Percentiles rank a stretch among this genome's conserved stretches.
These are phyloP conservation scores for Escarpia spicata DNA, from an alignment of 2,888 invertebrate species.

Conservation along the genomic window DNA sequence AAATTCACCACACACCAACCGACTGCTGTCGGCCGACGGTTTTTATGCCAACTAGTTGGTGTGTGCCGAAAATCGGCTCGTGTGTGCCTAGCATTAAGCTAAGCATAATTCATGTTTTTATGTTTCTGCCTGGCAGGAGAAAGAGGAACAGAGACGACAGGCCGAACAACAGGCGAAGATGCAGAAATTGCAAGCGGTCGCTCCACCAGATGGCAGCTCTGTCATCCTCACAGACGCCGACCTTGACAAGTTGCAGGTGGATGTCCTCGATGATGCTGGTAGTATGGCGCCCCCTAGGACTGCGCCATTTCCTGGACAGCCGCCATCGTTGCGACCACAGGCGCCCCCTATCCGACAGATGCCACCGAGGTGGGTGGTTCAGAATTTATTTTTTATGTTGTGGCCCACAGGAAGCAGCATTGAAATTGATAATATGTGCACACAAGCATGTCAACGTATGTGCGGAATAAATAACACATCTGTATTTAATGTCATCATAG, in stretches of 20 bases:
- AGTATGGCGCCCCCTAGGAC: background rate
- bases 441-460: background rate
- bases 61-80: no score
- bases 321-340: conserved; percentile 24
- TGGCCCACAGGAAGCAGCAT: background rate
- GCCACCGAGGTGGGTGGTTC: background rate
- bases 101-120: background rate
- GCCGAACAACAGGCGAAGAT: conserved; percentile 56
- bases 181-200: conserved; percentile 41
- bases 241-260: conserved; percentile 76
- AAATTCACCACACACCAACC: no score
- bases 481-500: no score
- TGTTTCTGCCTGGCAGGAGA: conserved; percentile 71
- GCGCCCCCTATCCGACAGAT: background rate
- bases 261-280: conserved; percentile 64
- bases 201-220: conserved; percentile 19
- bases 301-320: conserved; percentile 3
- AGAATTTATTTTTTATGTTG: background rate
- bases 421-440: background rate
- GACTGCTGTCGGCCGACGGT: no score
- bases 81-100: no score
- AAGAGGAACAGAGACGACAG: conserved; percentile 79
- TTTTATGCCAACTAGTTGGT: no score
- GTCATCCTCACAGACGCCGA: conserved; percentile 68
- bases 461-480: no score